Percentiles rank a stretch among this genome's conserved stretches.
These are phyloP conservation scores for Ichneumoninae sp. DNA, from an alignment of 2,888 invertebrate species.

Conservation along the genomic window DNA sequence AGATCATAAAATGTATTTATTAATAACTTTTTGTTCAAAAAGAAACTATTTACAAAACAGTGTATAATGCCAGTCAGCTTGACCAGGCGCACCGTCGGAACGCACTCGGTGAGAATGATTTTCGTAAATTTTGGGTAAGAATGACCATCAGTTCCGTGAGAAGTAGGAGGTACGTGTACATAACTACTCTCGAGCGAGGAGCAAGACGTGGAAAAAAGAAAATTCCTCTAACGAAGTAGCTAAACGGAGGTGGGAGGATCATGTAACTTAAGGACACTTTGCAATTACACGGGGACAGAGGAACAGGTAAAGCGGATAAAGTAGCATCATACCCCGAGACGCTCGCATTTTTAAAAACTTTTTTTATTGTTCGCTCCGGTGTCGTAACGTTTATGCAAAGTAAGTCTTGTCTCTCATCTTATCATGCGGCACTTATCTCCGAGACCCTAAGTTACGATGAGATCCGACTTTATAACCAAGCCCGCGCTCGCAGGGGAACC, in stretches of 20 bases:
- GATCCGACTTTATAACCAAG: slow-evolving; percentile 13
- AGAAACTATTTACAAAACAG: background rate
- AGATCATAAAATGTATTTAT: no score
- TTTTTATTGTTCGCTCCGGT: background rate
- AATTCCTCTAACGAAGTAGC: background rate
- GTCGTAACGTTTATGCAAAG: slow-evolving; percentile 27
- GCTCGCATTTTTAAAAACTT: slow-evolving; percentile 1
- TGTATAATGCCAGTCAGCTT: background rate
- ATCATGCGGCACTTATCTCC: slow-evolving; percentile 27
- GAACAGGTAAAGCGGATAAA: background rate
- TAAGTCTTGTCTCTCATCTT: slow-evolving; percentile 30
- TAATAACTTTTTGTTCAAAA: no score
- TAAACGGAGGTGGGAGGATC: background rate
- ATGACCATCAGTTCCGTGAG: slow-evolving; percentile 4
- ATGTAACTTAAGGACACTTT: background rate
- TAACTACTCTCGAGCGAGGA: slow-evolving; percentile 10
- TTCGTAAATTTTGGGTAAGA: background rate
- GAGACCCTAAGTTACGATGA: slow-evolving; percentile 28
- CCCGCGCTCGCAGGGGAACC: background rate
- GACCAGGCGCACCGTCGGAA: no score
- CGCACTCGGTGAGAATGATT: background rate
- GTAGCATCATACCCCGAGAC: slow-evolving; percentile 8
- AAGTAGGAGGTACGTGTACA: background rate
- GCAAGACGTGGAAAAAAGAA: background rate
- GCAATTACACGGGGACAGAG: background rate